phyloP scores from a whole-genome alignment of 2,797 vertebrate genomes.

The Xenopus petersii region DNA sequence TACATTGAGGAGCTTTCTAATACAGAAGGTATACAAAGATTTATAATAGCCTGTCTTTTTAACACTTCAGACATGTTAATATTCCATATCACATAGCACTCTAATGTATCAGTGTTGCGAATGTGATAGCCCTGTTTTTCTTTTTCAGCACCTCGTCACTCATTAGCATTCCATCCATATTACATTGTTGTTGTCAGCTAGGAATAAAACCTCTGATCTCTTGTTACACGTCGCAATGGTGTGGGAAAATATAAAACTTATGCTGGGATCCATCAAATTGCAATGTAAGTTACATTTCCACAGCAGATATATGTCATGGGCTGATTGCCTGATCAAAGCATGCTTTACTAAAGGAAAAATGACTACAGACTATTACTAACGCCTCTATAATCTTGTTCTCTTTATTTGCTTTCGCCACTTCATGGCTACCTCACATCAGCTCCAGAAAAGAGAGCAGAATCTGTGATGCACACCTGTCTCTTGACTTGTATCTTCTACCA shows the following conservation, averaged over 20 bases:
- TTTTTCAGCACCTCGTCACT: conserved; percentile 65
- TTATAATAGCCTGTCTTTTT: conserved; percentile 57
- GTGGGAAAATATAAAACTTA: conserved; percentile 14
- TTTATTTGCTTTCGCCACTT: too few relatives aligned
- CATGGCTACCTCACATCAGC: too few relatives aligned
- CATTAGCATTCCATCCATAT: conserved; percentile 70
- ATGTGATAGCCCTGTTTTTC: conserved; percentile 65
- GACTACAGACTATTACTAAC: too few relatives aligned
- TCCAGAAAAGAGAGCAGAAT: too few relatives aligned
- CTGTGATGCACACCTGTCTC: too few relatives aligned
- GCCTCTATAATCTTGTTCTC: too few relatives aligned
- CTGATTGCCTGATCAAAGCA: background rate
- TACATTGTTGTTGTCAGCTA: conserved; percentile 48
- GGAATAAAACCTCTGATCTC: conserved; percentile 18
- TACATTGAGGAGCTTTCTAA: background rate
- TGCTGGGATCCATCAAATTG: conserved; percentile 8
- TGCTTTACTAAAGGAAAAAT: background rate
- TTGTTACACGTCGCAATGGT: conserved; percentile 19
- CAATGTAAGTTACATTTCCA: background rate
- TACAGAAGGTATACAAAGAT: background rate
- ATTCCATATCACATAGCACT: conserved; percentile 70
- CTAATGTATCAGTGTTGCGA: conserved; percentile 62
- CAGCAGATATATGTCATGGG: background rate
- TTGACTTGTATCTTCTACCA: too few relatives aligned
- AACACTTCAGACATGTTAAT: conserved; percentile 55